These are phyloP conservation scores for Muntiacus muntjak DNA, from an alignment of 2,113 vertebrate genomes.

Conservation along the genomic window DNA sequence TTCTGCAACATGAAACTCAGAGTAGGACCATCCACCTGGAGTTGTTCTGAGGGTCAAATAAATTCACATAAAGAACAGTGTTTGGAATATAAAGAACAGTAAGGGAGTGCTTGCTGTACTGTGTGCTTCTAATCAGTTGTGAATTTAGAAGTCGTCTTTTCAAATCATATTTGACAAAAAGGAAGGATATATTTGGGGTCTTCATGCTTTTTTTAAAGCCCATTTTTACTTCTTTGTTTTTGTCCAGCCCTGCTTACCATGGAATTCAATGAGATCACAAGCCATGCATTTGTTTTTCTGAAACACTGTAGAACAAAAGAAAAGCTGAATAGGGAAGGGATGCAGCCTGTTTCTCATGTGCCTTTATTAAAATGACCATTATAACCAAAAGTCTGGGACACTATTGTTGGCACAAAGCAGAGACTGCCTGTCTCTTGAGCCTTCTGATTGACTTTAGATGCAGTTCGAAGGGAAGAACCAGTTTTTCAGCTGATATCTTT, in stretches of 20 bases:
- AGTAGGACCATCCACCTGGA: not conserved
- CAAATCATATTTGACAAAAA: not conserved
- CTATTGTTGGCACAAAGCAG: not conserved
- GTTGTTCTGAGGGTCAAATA: not conserved
- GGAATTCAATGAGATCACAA: not conserved
- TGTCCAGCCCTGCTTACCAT: not conserved
- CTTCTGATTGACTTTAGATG: not conserved
- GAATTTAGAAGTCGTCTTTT: not conserved
- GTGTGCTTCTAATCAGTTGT: not conserved
- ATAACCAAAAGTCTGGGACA: not conserved
- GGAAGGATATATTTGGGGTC: not conserved
- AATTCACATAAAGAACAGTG: not conserved
- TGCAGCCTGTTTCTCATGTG: not conserved
- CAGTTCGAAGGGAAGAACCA: not conserved
- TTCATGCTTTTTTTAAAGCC: not conserved
- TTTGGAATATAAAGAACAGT: not conserved
- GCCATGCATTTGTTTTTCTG: not conserved
- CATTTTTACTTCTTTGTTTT: not conserved
- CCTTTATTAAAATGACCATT: not conserved
- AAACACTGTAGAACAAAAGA: not conserved
- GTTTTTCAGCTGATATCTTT: not conserved
- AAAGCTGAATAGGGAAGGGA: not conserved
- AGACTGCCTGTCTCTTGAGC: not conserved
- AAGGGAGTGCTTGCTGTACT: not conserved
- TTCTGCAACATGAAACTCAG: not conserved